Evolutionary conservation across 2,888 invertebrate genomes (phyloP), one percentile per base, ranked within the genome.

Genomic region (Machimus atricapillus): DNA sequence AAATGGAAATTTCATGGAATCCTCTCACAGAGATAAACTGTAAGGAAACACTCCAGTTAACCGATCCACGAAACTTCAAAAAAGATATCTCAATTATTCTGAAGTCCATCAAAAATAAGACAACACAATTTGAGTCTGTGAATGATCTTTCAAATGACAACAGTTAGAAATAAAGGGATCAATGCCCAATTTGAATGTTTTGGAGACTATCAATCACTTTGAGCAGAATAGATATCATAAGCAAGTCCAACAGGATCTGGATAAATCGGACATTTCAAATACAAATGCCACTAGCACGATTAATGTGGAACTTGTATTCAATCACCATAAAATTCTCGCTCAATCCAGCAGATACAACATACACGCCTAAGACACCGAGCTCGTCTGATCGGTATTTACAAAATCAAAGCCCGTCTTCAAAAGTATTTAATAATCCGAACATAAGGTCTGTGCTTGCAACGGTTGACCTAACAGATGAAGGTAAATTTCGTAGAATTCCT

Each of bases 21-120:
- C 96, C 96, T 0, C 91, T 90, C 19, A 93, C 94, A 89, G 93
- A 93, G 46, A 94, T 94, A 8, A 93, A 94, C 4, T 94, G 94
- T 90, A 93, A 95, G 88, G 95, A 96, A 89, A 94, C 94, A 0
- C 92, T 95, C 56, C 94, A 96, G 86, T 93, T 96, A 78, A 94
- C 94, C 1, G 95, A 95, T 91, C 94, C 94, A 88, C 93, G 94
- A 87, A 94, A 94, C 89, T 94, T 95, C 82, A 94, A 95, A 90
- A 95, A 95, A 92, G 95, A 96, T 90, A 93, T 96, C 5, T 93
- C 94, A 89, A 92, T 96, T 5, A 94, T 94, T 8, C 93, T 95
- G 19, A 96, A 95, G 90, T 94, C 95, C 79, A 90, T 94, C 34
- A 90, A 90, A 56, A 91, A 90, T 58, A 86, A 52, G 31, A 14